A percentile compares a stretch with the other conserved stretches of the same genome.
Evolutionary conservation across 2,888 invertebrate genomes (phyloP).

Genomic region (Synanthedon myopaeformis): DNA sequence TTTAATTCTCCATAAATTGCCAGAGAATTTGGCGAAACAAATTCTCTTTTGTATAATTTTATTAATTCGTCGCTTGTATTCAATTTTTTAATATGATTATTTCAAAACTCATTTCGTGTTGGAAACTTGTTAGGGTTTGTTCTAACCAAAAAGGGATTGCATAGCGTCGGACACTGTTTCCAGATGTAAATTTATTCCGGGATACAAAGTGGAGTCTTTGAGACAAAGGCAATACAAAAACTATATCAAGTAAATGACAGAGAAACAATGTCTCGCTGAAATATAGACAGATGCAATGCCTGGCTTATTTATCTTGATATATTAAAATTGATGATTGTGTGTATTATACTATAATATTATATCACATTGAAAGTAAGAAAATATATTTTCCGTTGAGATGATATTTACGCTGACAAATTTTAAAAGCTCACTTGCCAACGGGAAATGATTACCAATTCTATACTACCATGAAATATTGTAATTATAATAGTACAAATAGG

Average conservation of each 20-base stretch:
- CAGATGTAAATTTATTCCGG: constrained; percentile 61
- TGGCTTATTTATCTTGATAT: constrained; percentile 23
- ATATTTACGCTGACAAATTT: too few relatives aligned
- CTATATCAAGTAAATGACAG: constrained; percentile 34
- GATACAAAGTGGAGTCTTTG: constrained; percentile 33
- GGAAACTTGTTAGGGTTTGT: constrained; percentile 42
- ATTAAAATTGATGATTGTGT: constrained; percentile 9
- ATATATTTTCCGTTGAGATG: too few relatives aligned
- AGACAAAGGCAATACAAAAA: constrained; percentile 30
- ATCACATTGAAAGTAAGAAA: too few relatives aligned
- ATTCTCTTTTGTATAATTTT: constrained; percentile 2
- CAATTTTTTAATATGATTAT: constrained; percentile 16
- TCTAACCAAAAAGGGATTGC: constrained; percentile 41
- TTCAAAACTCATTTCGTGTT: constrained; percentile 39
- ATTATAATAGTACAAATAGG: too few relatives aligned
- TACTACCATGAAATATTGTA: too few relatives aligned
- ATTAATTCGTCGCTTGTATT: constrained; percentile 2
- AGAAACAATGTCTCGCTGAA: constrained; percentile 35
- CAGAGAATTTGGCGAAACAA: too few relatives aligned
- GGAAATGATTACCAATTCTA: too few relatives aligned
- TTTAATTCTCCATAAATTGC: too few relatives aligned
- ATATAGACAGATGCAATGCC: constrained; percentile 35
- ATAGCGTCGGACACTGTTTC: constrained; percentile 42
- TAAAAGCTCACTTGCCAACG: too few relatives aligned
- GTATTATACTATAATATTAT: neutral